These are phyloP conservation scores for Phylloscopus collybita DNA, from an alignment of 2,797 vertebrate species.

Conservation along the genomic window DNA sequence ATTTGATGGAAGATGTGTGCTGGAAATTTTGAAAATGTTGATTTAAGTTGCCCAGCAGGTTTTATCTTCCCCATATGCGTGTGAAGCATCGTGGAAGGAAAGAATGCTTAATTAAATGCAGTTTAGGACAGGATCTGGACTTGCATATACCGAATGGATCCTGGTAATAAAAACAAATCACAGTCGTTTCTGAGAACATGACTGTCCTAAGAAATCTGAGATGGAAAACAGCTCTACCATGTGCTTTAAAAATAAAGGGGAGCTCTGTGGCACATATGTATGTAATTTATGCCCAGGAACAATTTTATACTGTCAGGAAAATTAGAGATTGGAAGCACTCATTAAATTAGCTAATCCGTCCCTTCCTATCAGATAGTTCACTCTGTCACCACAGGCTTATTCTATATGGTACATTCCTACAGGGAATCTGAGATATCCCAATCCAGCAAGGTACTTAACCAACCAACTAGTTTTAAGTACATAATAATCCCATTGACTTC, in stretches of 20 bases:
- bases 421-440: slow-evolving; percentile 25
- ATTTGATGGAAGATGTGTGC: neutral
- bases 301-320: slow-evolving; percentile 67
- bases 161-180: slow-evolving; percentile 37
- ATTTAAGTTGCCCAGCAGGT: neutral
- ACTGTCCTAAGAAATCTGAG: slow-evolving; percentile 56
- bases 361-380: slow-evolving; percentile 58
- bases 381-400: slow-evolving; percentile 62
- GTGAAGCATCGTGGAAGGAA: neutral
- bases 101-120: slow-evolving; percentile 41
- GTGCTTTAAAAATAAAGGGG: slow-evolving; percentile 48
- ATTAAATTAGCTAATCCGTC: slow-evolving; percentile 66
- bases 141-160: slow-evolving; percentile 3
- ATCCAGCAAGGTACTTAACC: slow-evolving; percentile 31
- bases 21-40: slow-evolving; percentile 43
- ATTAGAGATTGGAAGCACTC: slow-evolving; percentile 52
- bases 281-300: slow-evolving; percentile 58
- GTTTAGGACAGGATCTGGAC: slow-evolving; percentile 19
- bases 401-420: slow-evolving; percentile 3
- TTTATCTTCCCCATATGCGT: slow-evolving; percentile 14
- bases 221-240: slow-evolving; percentile 35
- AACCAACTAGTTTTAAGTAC: neutral
- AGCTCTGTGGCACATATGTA: slow-evolving; percentile 46
- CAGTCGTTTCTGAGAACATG: slow-evolving; percentile 3
- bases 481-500: slow-evolving; percentile 32